Evolutionary conservation across 2,888 invertebrate genomes (phyloP), one percentile per base, ranked within the genome.

Genomic region (Drosophila peninsularis): DNA sequence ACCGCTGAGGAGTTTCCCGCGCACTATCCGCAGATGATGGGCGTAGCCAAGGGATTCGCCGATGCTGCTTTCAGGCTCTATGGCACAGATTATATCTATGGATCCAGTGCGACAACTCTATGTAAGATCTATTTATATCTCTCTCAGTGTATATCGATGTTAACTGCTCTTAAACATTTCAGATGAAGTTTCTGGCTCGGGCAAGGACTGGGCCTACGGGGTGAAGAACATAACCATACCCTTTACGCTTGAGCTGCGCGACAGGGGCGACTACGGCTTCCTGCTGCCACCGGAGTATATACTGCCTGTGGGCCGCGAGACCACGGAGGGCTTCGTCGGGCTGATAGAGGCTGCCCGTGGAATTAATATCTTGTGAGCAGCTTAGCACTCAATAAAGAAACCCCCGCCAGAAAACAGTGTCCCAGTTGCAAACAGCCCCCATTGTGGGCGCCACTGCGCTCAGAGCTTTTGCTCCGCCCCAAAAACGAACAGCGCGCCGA

Each of bases 251-350:
- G 94, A 95, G 78, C 87, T 96, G 0, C 93, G 96, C 10, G 96
- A 96, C 89, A 94, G 92, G 1, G 96, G 96, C 0, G 73, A 89
- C 0, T 94, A 94, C 80, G 96, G 96, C 0, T 95, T 96, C 85
- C 89, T 95, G 0, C 92, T 96, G 1, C 96, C 96, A 0, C 90
- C 94, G 0, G 90, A 93, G 1, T 93, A 95, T 81, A 96, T 96
- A 62, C 83, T 94, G 17, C 94, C 94, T 11, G 93, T 94, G 0
- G 94, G 93, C 62, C 85, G 93, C 47, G 95, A 95, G 91, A 93
- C 94, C 1, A 78, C 94, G 24, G 92, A 93, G 36, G 94, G 94
- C 0, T 82, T 95, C 4, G 77, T 93, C 0, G 93, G 93, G 47
- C 90, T 95, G 63, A 92, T 94, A 47, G 80, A 87, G 0, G 94